Percentiles rank a stretch among this genome's conserved stretches.
Conservation (phyloP, 2,888 invertebrate genomes). For the Brenthis ino region DNA sequence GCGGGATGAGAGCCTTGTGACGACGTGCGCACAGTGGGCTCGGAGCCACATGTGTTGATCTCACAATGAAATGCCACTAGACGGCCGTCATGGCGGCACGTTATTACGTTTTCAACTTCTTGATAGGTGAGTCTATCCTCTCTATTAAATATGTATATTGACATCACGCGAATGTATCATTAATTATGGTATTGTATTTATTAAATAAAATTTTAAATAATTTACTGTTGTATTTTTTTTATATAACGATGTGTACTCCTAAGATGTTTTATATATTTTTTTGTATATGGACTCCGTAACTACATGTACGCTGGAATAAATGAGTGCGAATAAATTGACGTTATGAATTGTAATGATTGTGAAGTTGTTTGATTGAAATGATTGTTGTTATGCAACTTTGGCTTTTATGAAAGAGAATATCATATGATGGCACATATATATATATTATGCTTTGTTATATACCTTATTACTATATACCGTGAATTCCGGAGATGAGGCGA, state of each 20-base stretch:
- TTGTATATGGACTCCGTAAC: constrained; percentile 40
- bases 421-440: not conserved
- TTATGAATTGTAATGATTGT: constrained; percentile 9
- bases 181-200: constrained; percentile 5
- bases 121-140: constrained; percentile 61
- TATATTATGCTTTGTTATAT: not conserved
- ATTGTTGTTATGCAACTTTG: constrained; percentile 3
- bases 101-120: constrained; percentile 53
- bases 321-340: not conserved
- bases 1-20: constrained; percentile 61
- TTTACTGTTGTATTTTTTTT: constrained; percentile 9
- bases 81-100: constrained; percentile 48
- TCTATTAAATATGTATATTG: constrained; percentile 40
- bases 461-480: not conserved
- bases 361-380: constrained; percentile 6
- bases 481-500: constrained; percentile 11
- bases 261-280: not conserved
- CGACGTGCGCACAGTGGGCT: constrained; percentile 45
- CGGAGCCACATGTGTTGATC: constrained; percentile 46
- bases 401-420: not conserved
- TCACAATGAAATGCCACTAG: constrained; percentile 50
- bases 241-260: not conserved
- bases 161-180: constrained; percentile 53
- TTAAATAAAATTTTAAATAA: constrained; percentile 11
- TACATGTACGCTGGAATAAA: constrained; percentile 39